Evolutionary conservation across 1,140 invertebrate species (phyloP).

Genomic region (Penaeus japonicus): DNA sequence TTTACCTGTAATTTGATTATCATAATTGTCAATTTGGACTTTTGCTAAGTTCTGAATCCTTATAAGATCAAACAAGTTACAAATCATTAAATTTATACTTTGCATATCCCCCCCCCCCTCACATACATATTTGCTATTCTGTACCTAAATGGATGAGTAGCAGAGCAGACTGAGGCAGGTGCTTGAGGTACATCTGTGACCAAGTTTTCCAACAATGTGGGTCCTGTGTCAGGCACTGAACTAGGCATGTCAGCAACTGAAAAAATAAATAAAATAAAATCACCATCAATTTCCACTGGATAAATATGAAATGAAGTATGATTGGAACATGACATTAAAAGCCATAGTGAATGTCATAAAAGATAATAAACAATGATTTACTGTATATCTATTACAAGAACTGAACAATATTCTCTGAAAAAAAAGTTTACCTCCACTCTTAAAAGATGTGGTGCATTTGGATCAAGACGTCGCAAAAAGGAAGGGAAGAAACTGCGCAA

Average conservation of each 20-base stretch:
- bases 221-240: constrained; percentile 43
- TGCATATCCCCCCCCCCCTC: no score
- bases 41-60: no score
- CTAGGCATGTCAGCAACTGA: constrained; percentile 41
- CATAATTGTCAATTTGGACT: neutral
- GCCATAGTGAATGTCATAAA: no score
- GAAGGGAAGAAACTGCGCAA: constrained; percentile 40
- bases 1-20: neutral
- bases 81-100: neutral
- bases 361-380: no score
- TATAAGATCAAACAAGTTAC: neutral
- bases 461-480: constrained; percentile 33
- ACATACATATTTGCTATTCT: neutral
- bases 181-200: constrained; percentile 47
- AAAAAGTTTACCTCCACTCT: constrained; percentile 29
- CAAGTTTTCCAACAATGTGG: constrained; percentile 41
- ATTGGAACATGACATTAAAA: no score
- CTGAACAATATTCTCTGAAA: neutral
- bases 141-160: constrained; percentile 43
- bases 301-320: no score
- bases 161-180: constrained; percentile 34
- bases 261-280: neutral
- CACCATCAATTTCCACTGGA: no score
- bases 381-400: no score
- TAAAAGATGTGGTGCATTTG: constrained; percentile 1